Evolutionary conservation across 2,113 vertebrate species (phyloP), one percentile per base, ranked within the genome.

Genomic region (Entelurus aequoreus): DNA sequence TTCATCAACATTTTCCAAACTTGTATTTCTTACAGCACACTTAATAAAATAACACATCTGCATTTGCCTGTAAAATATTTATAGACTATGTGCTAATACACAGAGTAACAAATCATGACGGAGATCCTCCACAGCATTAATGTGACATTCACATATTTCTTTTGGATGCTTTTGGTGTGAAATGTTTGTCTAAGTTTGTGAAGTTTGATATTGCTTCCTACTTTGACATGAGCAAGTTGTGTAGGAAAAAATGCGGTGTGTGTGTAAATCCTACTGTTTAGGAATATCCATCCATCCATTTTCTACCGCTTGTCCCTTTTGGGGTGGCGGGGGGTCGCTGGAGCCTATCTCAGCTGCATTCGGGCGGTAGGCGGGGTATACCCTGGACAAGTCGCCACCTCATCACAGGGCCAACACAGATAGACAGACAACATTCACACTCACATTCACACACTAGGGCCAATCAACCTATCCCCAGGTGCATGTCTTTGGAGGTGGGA

Each of bases 241-340:
- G 67, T 28, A 28, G 28, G 28, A 28, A 28, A 28, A 63, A 78
- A 79, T 66, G 54, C 64, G 65, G 63, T 77, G 66, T 74, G 63
- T 68, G 74, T 79, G 75, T 70, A 72, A 66, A 75, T 78, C 77
- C 78, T 49, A 80, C 84, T 85, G 81, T 82, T 86, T 77, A 83
- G 77, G 78, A 84, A 83, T 87, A 85, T 86, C 19, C 19, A 19
- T 19, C 19, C 19, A 19, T 19, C 19, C 19, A 19, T 19, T 19
- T 19, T 2, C 19, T 19, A 1, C 2, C 19, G n/a, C 19, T 19
- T 19, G 19, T 19, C 19, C 19, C 19, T 19, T 19, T 19, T 19
- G 19, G 19, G 19, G 19, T 19, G 19, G 19, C 19, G 19, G 19
- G 19, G 19, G 19, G 19, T 19, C 19, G 19, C 19, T 2, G 19